Evolutionary conservation across 2,113 vertebrate species (phyloP).

Genomic region (Brachionichthys hirsutus): DNA sequence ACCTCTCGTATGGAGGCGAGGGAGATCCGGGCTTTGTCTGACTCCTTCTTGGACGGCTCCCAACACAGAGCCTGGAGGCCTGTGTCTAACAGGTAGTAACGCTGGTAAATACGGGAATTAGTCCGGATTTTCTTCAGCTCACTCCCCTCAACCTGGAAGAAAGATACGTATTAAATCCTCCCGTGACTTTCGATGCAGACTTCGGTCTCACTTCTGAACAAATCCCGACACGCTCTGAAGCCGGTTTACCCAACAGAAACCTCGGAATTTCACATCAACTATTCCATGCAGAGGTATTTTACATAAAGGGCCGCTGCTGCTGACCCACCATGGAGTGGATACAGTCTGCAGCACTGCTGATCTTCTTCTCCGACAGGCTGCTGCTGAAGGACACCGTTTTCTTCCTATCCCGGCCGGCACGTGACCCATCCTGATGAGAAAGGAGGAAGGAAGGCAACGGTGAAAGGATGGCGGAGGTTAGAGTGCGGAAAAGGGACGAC

Average conservation of each 20-base stretch:
- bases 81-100: conserved; percentile 89
- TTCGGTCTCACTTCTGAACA: too few species aligned
- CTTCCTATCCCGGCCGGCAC: conserved; percentile 89
- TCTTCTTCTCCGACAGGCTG: conserved; percentile 92
- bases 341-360: conserved; percentile 91
- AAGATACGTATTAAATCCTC: background rate
- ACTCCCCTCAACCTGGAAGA: conserved; percentile 81
- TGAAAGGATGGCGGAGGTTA: conserved; percentile 9
- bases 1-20: conserved; percentile 91
- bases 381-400: conserved; percentile 95
- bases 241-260: background rate
- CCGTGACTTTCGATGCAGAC: too few species aligned
- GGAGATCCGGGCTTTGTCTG: conserved; percentile 90
- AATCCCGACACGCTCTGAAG: background rate
- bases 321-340: conserved; percentile 87
- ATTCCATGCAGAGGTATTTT: conserved; percentile 22
- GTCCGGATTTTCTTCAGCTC: conserved; percentile 92
- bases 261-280: conserved; percentile 9
- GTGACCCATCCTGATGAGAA: conserved; percentile 84
- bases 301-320: conserved; percentile 13
- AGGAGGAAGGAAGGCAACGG: conserved; percentile 8
- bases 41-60: conserved; percentile 96
- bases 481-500: background rate
- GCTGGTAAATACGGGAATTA: conserved; percentile 89
- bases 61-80: conserved; percentile 91